These are phyloP conservation scores for Rhynchonycteris naso DNA, from an alignment of 2,797 vertebrate genomes.

Conservation along the genomic window DNA sequence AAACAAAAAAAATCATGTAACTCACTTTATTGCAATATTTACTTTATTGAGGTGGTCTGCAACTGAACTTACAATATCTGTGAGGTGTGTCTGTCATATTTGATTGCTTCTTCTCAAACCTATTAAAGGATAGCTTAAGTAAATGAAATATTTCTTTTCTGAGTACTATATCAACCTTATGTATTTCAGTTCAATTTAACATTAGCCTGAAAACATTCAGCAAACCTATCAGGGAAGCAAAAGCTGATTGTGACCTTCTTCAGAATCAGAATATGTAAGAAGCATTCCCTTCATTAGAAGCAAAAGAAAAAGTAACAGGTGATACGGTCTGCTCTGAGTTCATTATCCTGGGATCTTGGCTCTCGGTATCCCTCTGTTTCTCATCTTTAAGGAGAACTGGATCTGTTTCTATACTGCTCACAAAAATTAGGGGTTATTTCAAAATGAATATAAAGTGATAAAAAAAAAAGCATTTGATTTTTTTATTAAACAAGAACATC, in stretches of 20 bases:
- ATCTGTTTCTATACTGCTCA: too few species aligned
- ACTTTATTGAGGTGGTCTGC: too few species aligned
- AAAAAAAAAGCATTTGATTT: too few species aligned
- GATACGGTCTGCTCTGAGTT: background rate
- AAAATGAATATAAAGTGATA: too few species aligned
- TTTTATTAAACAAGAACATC: too few species aligned
- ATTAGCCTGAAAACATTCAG: conserved; percentile 1
- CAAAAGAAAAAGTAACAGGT: background rate
- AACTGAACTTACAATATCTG: too few species aligned
- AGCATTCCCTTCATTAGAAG: background rate
- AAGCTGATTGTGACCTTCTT: background rate
- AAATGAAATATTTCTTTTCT: background rate
- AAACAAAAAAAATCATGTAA: too few species aligned
- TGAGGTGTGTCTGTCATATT: background rate
- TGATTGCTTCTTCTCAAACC: background rate
- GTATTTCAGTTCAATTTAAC: background rate
- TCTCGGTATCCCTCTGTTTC: background rate
- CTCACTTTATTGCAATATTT: too few species aligned
- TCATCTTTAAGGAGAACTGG: background rate
- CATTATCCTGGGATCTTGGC: background rate
- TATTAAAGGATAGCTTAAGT: background rate
- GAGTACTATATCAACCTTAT: background rate
- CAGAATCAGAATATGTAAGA: background rate
- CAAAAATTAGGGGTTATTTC: too few species aligned
- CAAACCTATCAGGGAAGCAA: background rate